Evolutionary conservation across 2,888 invertebrate genomes (phyloP).

Genomic region (Chrysolina haemoptera): DNA sequence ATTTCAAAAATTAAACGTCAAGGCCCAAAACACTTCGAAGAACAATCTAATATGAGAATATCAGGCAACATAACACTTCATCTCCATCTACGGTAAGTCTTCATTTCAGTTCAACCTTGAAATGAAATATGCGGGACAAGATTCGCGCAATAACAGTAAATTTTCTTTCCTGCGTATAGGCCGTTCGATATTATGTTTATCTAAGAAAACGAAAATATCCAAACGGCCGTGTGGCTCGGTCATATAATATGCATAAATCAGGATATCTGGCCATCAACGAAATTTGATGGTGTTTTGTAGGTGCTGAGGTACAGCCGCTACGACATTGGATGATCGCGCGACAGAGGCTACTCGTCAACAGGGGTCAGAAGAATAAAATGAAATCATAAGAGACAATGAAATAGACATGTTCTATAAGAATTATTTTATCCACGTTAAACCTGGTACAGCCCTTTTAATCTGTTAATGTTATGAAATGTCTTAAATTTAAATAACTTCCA

Average conservation of each 20-base stretch:
- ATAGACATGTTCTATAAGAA: no score
- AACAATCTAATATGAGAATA: background rate
- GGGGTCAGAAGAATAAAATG: background rate
- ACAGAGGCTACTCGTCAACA: conserved; percentile 4
- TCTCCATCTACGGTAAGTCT: background rate
- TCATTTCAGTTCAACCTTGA: conserved; percentile 20
- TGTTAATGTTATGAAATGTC: no score
- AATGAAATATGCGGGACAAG: conserved; percentile 19
- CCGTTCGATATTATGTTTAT: conserved; percentile 48
- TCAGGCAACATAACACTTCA: background rate
- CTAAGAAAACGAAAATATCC: conserved; percentile 45
- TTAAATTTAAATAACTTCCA: no score
- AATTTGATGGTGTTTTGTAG: conserved; percentile 62
- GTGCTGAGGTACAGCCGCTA: conserved; percentile 49
- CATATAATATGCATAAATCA: conserved; percentile 56
- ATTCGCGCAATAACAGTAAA: conserved; percentile 42
- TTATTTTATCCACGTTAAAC: no score
- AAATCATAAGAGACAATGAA: no score
- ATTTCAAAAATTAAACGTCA: no score
- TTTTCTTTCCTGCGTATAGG: conserved; percentile 39
- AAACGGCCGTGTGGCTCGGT: conserved; percentile 46
- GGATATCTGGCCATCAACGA: conserved; percentile 54
- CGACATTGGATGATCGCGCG: conserved; percentile 21
- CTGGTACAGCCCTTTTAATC: no score
- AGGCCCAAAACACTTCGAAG: no score